phyloP scores from a whole-genome alignment of 2,888 invertebrate genomes.

The Uropetala carovei region DNA sequence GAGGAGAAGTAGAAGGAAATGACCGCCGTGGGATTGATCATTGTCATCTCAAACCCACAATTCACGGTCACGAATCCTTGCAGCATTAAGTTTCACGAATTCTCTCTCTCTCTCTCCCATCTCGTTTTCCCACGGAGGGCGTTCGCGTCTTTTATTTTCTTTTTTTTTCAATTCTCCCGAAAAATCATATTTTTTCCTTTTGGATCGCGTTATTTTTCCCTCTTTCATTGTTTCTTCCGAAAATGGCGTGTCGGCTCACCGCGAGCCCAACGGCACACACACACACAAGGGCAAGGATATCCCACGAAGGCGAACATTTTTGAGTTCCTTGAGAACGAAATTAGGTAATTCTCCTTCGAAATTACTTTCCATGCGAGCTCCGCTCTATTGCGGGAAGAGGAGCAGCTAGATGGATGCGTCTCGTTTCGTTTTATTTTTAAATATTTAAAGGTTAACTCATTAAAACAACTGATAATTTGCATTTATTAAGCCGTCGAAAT shows the following conservation, averaged over 20 bases:
- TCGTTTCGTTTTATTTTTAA: too few species aligned
- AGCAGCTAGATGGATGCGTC: too few species aligned
- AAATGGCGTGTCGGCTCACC: neutral
- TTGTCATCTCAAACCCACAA: slow-evolving; percentile 29
- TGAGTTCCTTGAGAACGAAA: neutral
- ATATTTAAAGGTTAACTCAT: too few species aligned
- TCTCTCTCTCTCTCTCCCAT: neutral
- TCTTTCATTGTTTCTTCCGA: neutral
- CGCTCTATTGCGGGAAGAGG: neutral
- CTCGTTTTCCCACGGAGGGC: slow-evolving; percentile 44
- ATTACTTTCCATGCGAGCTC: neutral
- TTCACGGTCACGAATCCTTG: slow-evolving; percentile 43
- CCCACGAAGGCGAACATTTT: slow-evolving; percentile 33
- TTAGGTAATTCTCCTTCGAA: neutral
- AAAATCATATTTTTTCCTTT: too few species aligned
- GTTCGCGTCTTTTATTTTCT: neutral
- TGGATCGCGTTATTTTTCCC: neutral
- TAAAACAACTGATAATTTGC: too few species aligned
- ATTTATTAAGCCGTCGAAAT: too few species aligned
- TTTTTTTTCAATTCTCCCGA: neutral
- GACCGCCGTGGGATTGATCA: neutral
- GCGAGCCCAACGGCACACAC: neutral
- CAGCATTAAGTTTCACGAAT: neutral
- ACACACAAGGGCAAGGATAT: slow-evolving; percentile 45
- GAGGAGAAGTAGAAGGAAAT: neutral